These are phyloP conservation scores for Hypanus sabinus DNA, from an alignment of 2,113 vertebrate species.

Conservation along the genomic window DNA sequence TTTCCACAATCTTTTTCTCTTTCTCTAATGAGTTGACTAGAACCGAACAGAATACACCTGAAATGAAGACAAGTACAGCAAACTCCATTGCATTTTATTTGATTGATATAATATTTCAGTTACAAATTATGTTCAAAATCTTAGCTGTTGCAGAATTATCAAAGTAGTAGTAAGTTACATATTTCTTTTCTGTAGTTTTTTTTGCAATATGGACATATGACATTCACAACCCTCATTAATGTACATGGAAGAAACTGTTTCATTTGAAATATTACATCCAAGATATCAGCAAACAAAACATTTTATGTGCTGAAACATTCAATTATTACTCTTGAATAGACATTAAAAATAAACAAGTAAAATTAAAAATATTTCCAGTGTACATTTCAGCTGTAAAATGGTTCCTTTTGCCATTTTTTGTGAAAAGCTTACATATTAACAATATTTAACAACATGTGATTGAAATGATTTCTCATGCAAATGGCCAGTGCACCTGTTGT, in stretches of 20 bases:
- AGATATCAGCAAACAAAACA: conserved; percentile 24
- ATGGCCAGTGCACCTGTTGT: not conserved
- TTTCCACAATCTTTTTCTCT: too few relatives aligned
- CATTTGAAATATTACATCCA: conserved; percentile 26
- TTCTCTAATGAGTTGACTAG: too few relatives aligned
- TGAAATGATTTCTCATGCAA: not conserved
- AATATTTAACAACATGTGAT: conserved; percentile 12
- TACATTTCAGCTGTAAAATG: conserved; percentile 20
- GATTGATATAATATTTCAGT: conserved; percentile 32
- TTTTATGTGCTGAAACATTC: conserved; percentile 23
- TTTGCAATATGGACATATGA: conserved; percentile 25
- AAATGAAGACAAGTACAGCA: not conserved
- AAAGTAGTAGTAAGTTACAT: conserved; percentile 21
- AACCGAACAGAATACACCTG: not conserved
- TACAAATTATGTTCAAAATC: conserved; percentile 34
- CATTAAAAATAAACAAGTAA: conserved; percentile 7
- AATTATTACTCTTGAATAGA: conserved; percentile 24
- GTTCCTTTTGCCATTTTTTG: not conserved
- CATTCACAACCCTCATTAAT: conserved; percentile 23
- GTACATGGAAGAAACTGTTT: conserved; percentile 23
- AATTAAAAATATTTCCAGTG: conserved; percentile 25
- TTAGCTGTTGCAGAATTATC: conserved; percentile 22
- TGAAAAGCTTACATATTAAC: conserved; percentile 13
- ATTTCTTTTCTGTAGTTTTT: not conserved
- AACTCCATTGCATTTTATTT: conserved; percentile 24